Percentiles rank a stretch among this genome's conserved stretches.
Conservation (phyloP, 53 echinoderm and acorn worm genomes). For the Echinometra lucunter region DNA sequence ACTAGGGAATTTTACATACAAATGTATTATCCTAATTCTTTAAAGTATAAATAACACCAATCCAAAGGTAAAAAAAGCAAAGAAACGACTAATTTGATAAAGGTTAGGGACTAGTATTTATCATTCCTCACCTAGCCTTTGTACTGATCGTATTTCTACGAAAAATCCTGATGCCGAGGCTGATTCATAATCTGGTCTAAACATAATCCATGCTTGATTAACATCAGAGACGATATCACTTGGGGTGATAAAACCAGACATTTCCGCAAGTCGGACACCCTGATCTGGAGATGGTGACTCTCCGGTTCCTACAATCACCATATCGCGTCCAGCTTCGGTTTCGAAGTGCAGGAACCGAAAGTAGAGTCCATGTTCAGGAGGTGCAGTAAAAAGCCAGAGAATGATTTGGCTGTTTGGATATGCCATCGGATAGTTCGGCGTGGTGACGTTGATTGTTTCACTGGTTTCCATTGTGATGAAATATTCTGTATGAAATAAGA, state of each 20-base stretch:
- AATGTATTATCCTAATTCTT: too few species aligned
- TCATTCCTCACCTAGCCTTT: slow-evolving; percentile 36
- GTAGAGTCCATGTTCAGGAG: slow-evolving; percentile 39
- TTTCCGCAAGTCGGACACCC: neutral
- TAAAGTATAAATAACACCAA: too few species aligned
- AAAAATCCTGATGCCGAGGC: neutral
- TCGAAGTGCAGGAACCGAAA: slow-evolving; percentile 8
- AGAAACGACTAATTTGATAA: neutral
- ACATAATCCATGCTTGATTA: slow-evolving; percentile 29
- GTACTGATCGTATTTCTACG: neutral
- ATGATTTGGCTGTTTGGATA: neutral
- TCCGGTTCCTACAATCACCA: slow-evolving; percentile 3
- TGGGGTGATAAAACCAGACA: slow-evolving; percentile 36
- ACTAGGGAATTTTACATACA: too few species aligned
- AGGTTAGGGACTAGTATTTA: neutral
- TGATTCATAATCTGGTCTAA: neutral
- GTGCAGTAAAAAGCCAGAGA: slow-evolving; percentile 7
- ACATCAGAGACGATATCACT: slow-evolving; percentile 35
- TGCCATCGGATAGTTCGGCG: neutral
- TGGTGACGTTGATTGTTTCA: neutral
- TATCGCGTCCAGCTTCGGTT: slow-evolving; percentile 25
- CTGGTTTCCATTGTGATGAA: neutral
- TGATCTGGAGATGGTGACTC: neutral
- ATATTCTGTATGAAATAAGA: neutral
- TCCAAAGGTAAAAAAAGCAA: too few species aligned